Evolutionary conservation across 1,140 invertebrate genomes (phyloP), one percentile per base, ranked within the genome.

Genomic region (Drosophila rhopaloa): DNA sequence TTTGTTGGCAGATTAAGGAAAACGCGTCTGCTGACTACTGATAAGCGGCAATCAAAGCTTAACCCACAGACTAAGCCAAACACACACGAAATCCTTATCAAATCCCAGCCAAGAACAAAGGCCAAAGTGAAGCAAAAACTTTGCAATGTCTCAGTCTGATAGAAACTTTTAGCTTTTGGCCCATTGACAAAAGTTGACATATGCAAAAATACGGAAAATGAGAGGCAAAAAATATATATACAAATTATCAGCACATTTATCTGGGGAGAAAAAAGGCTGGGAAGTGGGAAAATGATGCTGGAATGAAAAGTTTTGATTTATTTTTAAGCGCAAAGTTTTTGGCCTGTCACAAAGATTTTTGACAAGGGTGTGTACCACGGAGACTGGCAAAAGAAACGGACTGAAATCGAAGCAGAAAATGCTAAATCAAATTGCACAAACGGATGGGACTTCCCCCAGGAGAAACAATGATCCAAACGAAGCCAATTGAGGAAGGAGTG

Each of bases 101-200:
- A 67, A 56, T 46, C 50, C 53, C 38, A 47, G n/a, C 67, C n/a
- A 57, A 56, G 37, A 71, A 70, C 32, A 73, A 61, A 44, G 48
- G 47, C 38, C 55, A 72, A 46, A 44, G 55, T 72, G 55, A 58
- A 37, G 65, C 53, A 29, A 70, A 71, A 71, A 71, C 43, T 71
- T 71, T 71, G 66, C 35, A 41, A 27, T 51, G 65, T 50, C 65
- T 72, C 35, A 29, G 58, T 24, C 37, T 50, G 55, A 85, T 84
- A 67, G 54, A 29, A 58, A 67, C 72, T 72, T 71, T 68, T 48
- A 27, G 44, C 65, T 71, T 47, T 71, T 58, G 68, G 68, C 68
- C 65, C 68, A 58, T 72, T 72, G 68, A 71, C 53, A 72, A 72
- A 72, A 72, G 53, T 71, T 71, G 68, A 72, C 68, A 71, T 72